Evolutionary conservation across 1,140 invertebrate species (phyloP).

Genomic region (Rhagoletis zephyria): DNA sequence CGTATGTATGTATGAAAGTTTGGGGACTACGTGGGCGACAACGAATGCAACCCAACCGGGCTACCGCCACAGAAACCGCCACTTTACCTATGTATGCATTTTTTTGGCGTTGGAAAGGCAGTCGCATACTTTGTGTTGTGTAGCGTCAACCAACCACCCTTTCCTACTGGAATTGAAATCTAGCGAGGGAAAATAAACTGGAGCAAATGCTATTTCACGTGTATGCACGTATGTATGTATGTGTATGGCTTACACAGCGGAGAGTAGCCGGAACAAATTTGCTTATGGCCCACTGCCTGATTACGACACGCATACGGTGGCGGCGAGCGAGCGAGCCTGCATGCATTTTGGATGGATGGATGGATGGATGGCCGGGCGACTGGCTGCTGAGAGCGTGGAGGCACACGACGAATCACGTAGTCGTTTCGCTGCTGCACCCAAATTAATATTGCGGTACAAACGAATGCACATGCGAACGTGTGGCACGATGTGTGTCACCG

Average conservation of each 20-base stretch:
- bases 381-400: neutral
- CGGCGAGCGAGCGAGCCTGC: neutral
- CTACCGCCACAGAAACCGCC: neutral
- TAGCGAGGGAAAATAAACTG: neutral
- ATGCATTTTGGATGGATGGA: neutral
- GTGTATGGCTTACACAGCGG: too few species aligned
- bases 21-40: neutral
- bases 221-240: neutral
- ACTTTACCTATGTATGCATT: neutral
- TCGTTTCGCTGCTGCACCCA: neutral
- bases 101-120: neutral
- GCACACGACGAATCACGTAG: conserved; percentile 11
- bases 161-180: conserved; percentile 39
- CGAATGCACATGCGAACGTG: neutral
- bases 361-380: too few species aligned
- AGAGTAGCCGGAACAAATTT: conserved; percentile 31
- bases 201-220: neutral
- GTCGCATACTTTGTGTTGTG: neutral
- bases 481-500: conserved; percentile 6
- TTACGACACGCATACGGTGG: conserved; percentile 14
- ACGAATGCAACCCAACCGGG: neutral
- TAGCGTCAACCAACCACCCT: neutral
- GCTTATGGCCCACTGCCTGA: conserved; percentile 44
- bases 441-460: conserved; percentile 48
- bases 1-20: neutral